Base-by-base conservation (phyloP, 1,140 invertebrate genomes). In the Telenomus remus region DNA sequence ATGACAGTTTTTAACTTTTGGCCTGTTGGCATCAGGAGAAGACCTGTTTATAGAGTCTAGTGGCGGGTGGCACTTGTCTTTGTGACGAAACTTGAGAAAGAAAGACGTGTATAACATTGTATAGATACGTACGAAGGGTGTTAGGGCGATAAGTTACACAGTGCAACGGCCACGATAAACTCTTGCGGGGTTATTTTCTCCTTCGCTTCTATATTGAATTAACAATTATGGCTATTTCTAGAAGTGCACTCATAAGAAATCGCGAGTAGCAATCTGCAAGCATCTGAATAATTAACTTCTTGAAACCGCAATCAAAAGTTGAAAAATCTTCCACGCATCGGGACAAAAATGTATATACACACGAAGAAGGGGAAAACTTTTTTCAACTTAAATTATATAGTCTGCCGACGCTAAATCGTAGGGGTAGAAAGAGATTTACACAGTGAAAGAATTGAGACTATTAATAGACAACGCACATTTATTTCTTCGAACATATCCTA, bases 71-170 rank as follows among this genome's bases (percentile, higher is more conserved):
- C 60, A 57, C 68, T 79, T 43, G 56, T 63, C 73, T 76, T 79
- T 76, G 66, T 79, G 70, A 72, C 59, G 72, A 78, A 75, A 75
- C 60, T 68, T 61, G 63, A 42, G 49, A 55, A 63, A 61, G 59
- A 79, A 71, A 55, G 50, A 77, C 71, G 50, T 50, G 66, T 54
- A 57, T 51, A 51, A 60, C 50, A 51, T 42, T 48, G 39, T 49
- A 12, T 44, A 12, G 11, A 10, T 44, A 48, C 47, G 50, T 68
- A 53, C 54, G 44, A 47, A 64, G 64, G 46, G 63, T 68, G 68
- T 64, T 71, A 77, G 68, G 19, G 63, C 60, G 57, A 71, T 50
- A 64, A 75, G 48, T 59, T 65, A 37, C 6, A 27, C 53, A 65
- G 44, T 51, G 57, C 63, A 56, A 61, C 64, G 57, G 49, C 70